Base-by-base conservation (phyloP, 1,140 invertebrate genomes). In the Cydia strobilella region DNA sequence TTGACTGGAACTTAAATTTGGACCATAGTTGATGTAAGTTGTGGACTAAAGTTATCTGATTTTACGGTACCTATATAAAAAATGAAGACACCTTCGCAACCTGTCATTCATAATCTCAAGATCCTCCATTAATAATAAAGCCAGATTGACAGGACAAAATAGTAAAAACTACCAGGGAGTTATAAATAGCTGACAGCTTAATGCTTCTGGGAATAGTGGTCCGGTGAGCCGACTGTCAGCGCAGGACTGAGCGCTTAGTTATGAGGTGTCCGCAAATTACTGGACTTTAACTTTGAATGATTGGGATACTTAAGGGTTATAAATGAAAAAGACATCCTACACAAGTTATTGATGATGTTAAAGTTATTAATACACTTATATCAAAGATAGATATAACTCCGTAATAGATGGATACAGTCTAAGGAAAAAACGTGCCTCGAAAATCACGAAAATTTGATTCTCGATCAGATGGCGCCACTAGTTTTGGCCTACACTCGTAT, bases 91-190 rank as follows among this genome's bases (percentile, higher is more conserved):
- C 20, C 51, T 54, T 54, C n/a, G 51, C 51, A 23, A 59, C 51
- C 51, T 20, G 54, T 3, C 51, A 18, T 18, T 59, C 2, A 59
- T 59, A 59, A 59, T 59, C 54, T 23, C n/a, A 59, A 59, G 54
- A 59, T 59, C 51, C 51, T 54, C 54, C 54, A 23, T 59, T 59
- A 59, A 59, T 59, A 23, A 59, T 69, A 35, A 69, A 69, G 65
- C 65, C 18, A 69, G 65, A 69, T 69, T 69, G 65, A 69, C 65
- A 69, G 15, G 31, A n/a, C 63, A 31, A 42, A 18, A 69, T n/a
- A 66, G 63, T 35, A 69, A 69, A 69, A 69, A 69, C 13, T 31
- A 65, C 65, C 65, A 59, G 65, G 35, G 65, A 69, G 27, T 18
- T 42, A 69, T 69, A 42, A 69, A 35, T 35, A 35, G 25, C 65